Base-by-base conservation (phyloP, 2,888 invertebrate species). In the Ceriagrion tenellum region DNA sequence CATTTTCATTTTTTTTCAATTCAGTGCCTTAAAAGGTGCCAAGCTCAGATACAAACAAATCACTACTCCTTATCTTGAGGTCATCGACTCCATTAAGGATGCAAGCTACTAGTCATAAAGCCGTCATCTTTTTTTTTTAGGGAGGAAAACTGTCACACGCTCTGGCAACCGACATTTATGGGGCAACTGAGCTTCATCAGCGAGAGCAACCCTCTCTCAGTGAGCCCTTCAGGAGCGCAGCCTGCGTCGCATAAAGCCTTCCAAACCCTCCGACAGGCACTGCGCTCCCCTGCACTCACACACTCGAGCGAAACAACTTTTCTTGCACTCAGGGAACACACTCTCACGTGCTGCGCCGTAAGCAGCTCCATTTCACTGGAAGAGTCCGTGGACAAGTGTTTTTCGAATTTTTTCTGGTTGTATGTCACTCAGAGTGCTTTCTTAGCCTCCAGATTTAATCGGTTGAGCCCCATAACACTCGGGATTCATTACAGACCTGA, bases 181-280 rank as follows among this genome's bases (percentile, higher is more conserved):
- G 63, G 13, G 91, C 63, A 30, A 91, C 91, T 91, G 91, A 26
- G 40, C 63, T 40, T 91, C 91, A 69, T 91, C 91, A 63, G 40
- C 16, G 59, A 40, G 63, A 40, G 63, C 26, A 0, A 59, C 63
- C 91, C 91, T 40, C 23, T 16, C 26, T 81, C 81, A n/a, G 55
- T 26, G 13, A 18, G 35, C 23, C 91, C 91, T 59, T 91, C 91
- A 63, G 63, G 26, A 63, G 35, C 91, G 63, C 91, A 63, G 40
- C 40, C n/a, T 12, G 63, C 91, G 16, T 63, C 91, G 23, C 63
- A 91, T 91, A 91, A 91, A 91, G 35, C 91, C 63, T 40, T 40
- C 91, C 30, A 69, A n/a, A 91, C 56, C 63, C 91, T 91, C 91
- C 63, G 23, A 40, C n/a, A 35, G 35, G 40, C 91, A 20, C 23